Evolutionary conservation across 2,113 vertebrate species (phyloP).

Genomic region (Lophius piscatorius): DNA sequence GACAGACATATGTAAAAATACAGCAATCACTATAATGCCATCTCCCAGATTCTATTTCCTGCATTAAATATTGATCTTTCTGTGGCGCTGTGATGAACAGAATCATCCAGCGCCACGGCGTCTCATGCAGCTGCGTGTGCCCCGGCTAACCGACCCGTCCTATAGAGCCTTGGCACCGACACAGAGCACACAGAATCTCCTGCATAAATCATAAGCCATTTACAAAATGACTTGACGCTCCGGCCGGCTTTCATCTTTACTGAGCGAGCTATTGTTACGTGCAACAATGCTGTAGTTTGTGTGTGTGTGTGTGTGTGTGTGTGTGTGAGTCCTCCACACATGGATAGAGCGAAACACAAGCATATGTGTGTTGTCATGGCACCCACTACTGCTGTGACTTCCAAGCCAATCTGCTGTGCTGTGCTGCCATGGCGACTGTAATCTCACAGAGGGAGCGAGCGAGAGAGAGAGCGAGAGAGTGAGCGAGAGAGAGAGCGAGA

Average conservation of each 20-base stretch:
- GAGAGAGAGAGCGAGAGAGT: constrained; percentile 26
- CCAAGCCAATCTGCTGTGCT: constrained; percentile 72
- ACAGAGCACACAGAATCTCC: constrained; percentile 61
- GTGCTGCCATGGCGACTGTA: constrained; percentile 79
- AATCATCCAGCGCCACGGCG: constrained; percentile 27
- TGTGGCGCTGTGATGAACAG: constrained; percentile 27
- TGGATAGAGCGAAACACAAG: constrained; percentile 60
- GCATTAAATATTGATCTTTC: constrained; percentile 62
- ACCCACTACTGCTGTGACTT: constrained; percentile 76
- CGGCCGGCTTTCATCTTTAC: constrained; percentile 55
- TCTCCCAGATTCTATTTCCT: constrained; percentile 33
- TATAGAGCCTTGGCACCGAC: constrained; percentile 42
- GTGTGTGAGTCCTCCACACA: constrained; percentile 40
- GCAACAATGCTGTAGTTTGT: constrained; percentile 17
- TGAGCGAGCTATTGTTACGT: constrained; percentile 27
- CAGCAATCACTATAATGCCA: constrained; percentile 30
- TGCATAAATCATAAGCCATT: constrained; percentile 74
- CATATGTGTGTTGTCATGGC: constrained; percentile 80
- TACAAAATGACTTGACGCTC: constrained; percentile 62
- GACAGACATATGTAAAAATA: constrained; percentile 17
- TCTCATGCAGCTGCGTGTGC: constrained; percentile 45
- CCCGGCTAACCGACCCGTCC: constrained; percentile 38
- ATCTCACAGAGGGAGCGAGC: constrained; percentile 72
- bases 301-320: constrained; percentile 9
- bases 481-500: constrained; percentile 16